Conservation (phyloP, 2,888 invertebrate species). For the Parnassius orleans region DNA sequence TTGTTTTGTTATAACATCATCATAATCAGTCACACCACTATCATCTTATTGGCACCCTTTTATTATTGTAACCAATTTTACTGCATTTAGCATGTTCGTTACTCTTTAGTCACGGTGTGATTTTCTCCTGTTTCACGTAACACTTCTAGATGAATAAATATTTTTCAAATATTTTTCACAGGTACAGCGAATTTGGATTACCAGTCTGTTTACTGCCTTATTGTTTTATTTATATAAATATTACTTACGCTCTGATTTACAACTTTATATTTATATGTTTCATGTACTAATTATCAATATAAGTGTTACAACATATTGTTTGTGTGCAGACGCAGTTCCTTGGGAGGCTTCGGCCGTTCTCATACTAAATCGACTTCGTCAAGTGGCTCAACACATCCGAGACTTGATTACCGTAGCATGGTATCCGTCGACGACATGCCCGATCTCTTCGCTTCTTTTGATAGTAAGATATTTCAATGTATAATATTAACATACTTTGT, state of each 20-base stretch:
- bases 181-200: conserved; percentile 21
- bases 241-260: neutral
- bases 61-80: conserved; percentile 16
- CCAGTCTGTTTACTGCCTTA: neutral
- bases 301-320: neutral
- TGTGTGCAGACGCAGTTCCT: conserved; percentile 87
- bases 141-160: conserved; percentile 1
- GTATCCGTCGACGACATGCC: conserved; percentile 97
- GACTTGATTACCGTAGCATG: conserved; percentile 94
- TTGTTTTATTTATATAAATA: neutral
- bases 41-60: conserved; percentile 23
- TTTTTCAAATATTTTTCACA: conserved; percentile 12
- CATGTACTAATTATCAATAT: neutral
- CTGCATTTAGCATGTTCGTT: conserved; percentile 21
- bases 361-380: conserved; percentile 84
- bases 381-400: conserved; percentile 83
- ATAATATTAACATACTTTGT: neutral
- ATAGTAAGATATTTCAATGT: conserved; percentile 84
- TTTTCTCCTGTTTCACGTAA: conserved; percentile 6
- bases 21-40: conserved; percentile 17
- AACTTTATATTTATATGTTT: neutral
- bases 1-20: conserved; percentile 6
- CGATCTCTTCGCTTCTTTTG: conserved; percentile 95
- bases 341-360: conserved; percentile 91
- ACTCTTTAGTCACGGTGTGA: conserved; percentile 21